Evolutionary conservation across 1,140 invertebrate genomes (phyloP).

Genomic region (Tyrophagus putrescentiae): DNA sequence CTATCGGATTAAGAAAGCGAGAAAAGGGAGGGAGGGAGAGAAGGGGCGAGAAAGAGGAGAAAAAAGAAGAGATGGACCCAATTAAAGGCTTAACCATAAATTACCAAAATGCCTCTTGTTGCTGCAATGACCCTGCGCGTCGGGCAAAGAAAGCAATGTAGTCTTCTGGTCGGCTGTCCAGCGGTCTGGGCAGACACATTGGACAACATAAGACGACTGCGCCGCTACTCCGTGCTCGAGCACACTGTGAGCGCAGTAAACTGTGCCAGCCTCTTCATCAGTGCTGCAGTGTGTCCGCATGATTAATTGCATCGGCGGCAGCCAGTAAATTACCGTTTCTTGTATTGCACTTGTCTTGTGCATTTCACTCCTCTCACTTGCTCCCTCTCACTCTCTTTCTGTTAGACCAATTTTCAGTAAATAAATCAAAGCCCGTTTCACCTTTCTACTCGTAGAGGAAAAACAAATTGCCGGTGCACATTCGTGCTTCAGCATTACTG

Average conservation of each 20-base stretch:
- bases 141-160: no score
- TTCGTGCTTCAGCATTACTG: no score
- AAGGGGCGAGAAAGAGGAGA: neutral
- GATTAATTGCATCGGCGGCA: no score
- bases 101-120: neutral
- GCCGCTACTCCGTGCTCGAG: no score
- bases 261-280: no score
- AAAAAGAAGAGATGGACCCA: neutral
- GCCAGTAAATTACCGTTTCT: constrained; percentile 12
- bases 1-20: neutral
- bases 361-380: neutral
- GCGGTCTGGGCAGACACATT: no score
- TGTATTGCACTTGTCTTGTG: constrained; percentile 4
- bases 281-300: no score
- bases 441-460: neutral
- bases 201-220: no score
- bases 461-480: constrained; percentile 10
- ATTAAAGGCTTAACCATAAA: constrained; percentile 11
- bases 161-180: no score
- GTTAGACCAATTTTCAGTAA: neutral
- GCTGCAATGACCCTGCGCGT: neutral
- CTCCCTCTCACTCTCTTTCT: neutral
- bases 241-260: no score
- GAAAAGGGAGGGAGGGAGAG: neutral
- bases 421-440: constrained; percentile 11